A percentile compares a stretch with the other conserved stretches of the same genome.
phyloP scores from a whole-genome alignment of 2,113 vertebrate genomes.

The Pollachius pollachius region DNA sequence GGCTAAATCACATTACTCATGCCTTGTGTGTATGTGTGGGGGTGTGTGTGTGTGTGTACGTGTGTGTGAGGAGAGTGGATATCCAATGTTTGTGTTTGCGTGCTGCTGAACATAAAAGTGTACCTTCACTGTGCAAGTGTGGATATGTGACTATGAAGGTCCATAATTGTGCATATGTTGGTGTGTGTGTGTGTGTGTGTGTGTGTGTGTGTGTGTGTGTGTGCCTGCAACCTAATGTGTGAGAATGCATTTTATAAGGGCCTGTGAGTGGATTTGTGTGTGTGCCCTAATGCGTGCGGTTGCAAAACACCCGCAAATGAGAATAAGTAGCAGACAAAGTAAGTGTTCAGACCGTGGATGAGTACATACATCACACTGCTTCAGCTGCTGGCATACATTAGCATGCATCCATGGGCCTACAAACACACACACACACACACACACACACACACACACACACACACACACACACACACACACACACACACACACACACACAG shows the following conservation, averaged over 20 bases:
- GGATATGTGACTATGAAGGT: neutral
- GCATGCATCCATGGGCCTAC: conserved; percentile 9
- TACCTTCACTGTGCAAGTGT: neutral
- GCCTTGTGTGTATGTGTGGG: conserved; percentile 46
- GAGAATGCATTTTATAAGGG: neutral
- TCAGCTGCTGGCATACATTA: conserved; percentile 14
- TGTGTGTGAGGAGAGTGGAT: neutral
- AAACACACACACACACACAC: conserved; percentile 14
- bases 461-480: neutral
- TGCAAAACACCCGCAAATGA: neutral
- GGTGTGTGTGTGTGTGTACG: conserved; percentile 23
- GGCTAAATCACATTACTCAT: conserved; percentile 77
- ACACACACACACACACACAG: conserved; percentile 19
- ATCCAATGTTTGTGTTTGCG: neutral
- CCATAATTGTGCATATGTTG: conserved; percentile 20
- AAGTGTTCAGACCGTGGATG: conserved; percentile 34
- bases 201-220: conserved; percentile 19
- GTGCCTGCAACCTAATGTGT: conserved; percentile 43
- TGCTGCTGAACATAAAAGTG: neutral
- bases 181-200: conserved; percentile 36
- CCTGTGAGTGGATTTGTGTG: conserved; percentile 40
- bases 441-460: conserved; percentile 13
- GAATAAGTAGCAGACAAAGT: conserved; percentile 20
- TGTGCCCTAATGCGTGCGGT: neutral
- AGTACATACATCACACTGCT: conserved; percentile 25